phyloP scores from a whole-genome alignment of 2,888 invertebrate genomes.

The Drosophila testacea region DNA sequence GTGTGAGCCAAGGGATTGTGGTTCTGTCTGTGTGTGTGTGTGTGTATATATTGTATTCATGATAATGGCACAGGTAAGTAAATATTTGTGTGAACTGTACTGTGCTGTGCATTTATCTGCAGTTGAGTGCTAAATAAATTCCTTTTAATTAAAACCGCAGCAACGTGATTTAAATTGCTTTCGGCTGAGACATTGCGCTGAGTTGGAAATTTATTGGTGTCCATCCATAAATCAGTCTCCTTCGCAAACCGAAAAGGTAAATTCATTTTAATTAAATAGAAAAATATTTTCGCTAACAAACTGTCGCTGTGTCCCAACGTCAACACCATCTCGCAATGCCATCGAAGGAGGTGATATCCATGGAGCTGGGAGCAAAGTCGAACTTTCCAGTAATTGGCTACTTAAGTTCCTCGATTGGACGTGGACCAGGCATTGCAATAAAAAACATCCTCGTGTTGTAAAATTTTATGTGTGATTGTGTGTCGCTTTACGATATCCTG shows the following conservation, averaged over 20 bases:
- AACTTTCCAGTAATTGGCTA: conserved; percentile 78
- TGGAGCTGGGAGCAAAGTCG: conserved; percentile 61
- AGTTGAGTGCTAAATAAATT: conserved; percentile 77
- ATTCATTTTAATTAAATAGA: conserved; percentile 80
- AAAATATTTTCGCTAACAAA: conserved; percentile 77
- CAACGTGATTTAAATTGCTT: conserved; percentile 75
- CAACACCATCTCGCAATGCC: conserved; percentile 27
- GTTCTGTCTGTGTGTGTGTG: conserved; percentile 11
- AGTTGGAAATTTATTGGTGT: conserved; percentile 71
- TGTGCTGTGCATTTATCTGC: conserved; percentile 74
- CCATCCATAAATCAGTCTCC: conserved; percentile 72
- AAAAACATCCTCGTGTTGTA: conserved; percentile 80
- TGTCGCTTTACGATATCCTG: conserved; percentile 80
- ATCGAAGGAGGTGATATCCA: conserved; percentile 49
- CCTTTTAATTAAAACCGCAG: conserved; percentile 80
- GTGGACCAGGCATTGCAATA: conserved; percentile 62
- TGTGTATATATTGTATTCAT: conserved; percentile 9
- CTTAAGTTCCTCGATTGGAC: conserved; percentile 74
- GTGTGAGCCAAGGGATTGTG: conserved; percentile 26
- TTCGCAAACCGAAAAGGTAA: conserved; percentile 63
- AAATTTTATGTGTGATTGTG: conserved; percentile 80
- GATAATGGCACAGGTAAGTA: conserved; percentile 34
- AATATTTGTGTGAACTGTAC: conserved; percentile 50
- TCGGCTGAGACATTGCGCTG: conserved; percentile 48
- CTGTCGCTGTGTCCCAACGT: conserved; percentile 17